phyloP scores from a whole-genome alignment of 1,140 invertebrate species.

The Gonioctena quinquepunctata region DNA sequence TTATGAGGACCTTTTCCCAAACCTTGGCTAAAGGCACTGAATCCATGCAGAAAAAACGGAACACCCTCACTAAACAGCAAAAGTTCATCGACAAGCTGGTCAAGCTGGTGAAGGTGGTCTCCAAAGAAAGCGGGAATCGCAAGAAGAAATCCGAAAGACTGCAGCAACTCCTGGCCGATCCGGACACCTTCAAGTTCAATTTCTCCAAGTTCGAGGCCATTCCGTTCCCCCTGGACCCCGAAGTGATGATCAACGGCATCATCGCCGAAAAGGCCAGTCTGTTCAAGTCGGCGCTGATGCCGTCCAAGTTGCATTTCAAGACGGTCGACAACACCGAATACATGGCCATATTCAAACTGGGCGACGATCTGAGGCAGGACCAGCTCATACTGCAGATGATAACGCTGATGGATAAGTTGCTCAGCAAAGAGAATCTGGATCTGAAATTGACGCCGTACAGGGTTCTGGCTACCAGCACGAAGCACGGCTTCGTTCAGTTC shows the following conservation, averaged over 20 bases:
- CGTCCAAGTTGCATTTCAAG: constrained; percentile 91
- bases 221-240: constrained; percentile 92
- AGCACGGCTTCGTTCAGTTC: constrained; percentile 96
- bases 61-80: constrained; percentile 80
- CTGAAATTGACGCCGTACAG: constrained; percentile 94
- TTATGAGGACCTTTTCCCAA: constrained; percentile 85
- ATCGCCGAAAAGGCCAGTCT: constrained; percentile 86
- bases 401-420: constrained; percentile 95
- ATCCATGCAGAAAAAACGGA: constrained; percentile 71
- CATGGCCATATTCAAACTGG: constrained; percentile 97
- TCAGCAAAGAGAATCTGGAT: constrained; percentile 92
- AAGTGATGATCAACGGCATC: constrained; percentile 87
- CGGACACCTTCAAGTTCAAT: constrained; percentile 79
- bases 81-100: constrained; percentile 91
- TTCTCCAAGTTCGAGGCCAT: constrained; percentile 91
- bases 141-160: constrained; percentile 90
- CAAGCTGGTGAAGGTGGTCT: constrained; percentile 87
- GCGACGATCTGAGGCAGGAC: constrained; percentile 98
- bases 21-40: constrained; percentile 66
- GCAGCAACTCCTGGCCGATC: constrained; percentile 79
- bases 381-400: constrained; percentile 98
- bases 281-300: constrained; percentile 98
- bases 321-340: constrained; percentile 84
- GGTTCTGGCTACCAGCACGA: constrained; percentile 89
- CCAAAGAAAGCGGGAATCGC: constrained; percentile 87